Conservation (phyloP, 2,797 vertebrate species). For the Octomys mimax region DNA sequence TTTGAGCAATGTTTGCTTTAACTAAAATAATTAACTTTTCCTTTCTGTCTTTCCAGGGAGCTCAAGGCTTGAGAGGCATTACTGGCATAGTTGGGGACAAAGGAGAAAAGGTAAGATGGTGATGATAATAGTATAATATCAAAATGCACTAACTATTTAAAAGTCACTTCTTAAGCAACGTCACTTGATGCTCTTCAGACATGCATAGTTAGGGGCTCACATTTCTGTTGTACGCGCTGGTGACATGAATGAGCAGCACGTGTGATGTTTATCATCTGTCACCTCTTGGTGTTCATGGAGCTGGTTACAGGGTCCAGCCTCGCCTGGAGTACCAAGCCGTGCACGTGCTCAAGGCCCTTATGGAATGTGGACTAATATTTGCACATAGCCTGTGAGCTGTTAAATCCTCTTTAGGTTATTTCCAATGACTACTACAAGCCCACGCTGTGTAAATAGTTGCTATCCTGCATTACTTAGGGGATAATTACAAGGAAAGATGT, state of each 20-base stretch:
- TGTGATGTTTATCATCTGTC: not conserved
- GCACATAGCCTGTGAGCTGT: not conserved
- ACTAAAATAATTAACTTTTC: not conserved
- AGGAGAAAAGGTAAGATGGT: slow-evolving; percentile 93
- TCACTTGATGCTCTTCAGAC: not conserved
- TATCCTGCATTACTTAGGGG: not conserved
- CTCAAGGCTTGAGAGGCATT: slow-evolving; percentile 95
- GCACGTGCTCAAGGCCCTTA: not conserved
- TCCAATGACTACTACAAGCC: not conserved
- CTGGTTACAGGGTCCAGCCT: not conserved
- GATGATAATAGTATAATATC: not conserved
- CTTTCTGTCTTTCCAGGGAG: slow-evolving; percentile 91
- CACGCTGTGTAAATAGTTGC: not conserved
- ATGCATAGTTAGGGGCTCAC: not conserved
- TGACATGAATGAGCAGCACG: not conserved
- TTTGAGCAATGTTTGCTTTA: not conserved
- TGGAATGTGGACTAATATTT: not conserved
- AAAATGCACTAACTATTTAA: slow-evolving; percentile 32
- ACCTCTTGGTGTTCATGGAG: not conserved
- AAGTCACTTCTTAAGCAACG: not conserved
- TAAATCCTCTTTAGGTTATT: not conserved
- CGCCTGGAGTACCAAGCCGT: too few relatives aligned
- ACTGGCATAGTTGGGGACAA: slow-evolving; percentile 95
- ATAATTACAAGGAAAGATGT: not conserved
- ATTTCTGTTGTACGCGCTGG: not conserved